These are phyloP conservation scores for Polydrusus cervinus DNA, from an alignment of 2,888 invertebrate genomes.

Conservation along the genomic window DNA sequence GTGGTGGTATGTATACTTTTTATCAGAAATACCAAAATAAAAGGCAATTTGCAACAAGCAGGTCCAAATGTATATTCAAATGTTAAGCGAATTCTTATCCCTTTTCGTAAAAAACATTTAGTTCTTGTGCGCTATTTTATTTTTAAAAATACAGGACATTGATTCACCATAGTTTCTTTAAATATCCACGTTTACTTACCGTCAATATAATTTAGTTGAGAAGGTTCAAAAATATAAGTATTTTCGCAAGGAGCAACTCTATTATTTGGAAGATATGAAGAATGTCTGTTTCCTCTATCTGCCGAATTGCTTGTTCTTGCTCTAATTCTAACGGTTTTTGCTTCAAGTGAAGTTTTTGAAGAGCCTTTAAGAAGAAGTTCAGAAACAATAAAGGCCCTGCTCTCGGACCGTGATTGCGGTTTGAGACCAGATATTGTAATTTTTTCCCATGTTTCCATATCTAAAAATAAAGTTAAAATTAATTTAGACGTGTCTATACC, in stretches of 20 bases:
- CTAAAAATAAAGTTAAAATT: slow-evolving; percentile 68
- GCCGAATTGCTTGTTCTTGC: slow-evolving; percentile 67
- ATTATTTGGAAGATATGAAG: slow-evolving; percentile 70
- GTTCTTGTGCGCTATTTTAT: too few relatives aligned
- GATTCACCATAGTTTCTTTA: neutral
- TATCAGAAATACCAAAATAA: neutral
- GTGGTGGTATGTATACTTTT: neutral
- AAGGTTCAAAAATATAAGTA: slow-evolving; percentile 71
- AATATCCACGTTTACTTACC: slow-evolving; percentile 54
- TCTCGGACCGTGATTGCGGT: slow-evolving; percentile 82
- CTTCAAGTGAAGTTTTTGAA: slow-evolving; percentile 60
- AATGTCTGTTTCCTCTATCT: slow-evolving; percentile 68
- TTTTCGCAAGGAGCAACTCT: slow-evolving; percentile 68
- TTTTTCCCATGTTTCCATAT: slow-evolving; percentile 84
- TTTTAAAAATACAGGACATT: too few relatives aligned
- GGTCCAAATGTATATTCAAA: too few relatives aligned
- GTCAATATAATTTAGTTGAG: slow-evolving; percentile 70
- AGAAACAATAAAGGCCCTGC: slow-evolving; percentile 79
- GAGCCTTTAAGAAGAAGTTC: slow-evolving; percentile 71
- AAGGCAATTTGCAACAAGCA: neutral
- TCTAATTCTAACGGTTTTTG: slow-evolving; percentile 61
- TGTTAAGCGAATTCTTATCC: too few relatives aligned
- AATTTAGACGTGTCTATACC: too few relatives aligned
- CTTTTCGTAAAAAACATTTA: too few relatives aligned
- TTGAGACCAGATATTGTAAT: slow-evolving; percentile 76